Percentiles rank a stretch among this genome's conserved stretches.
phyloP scores from a whole-genome alignment of 2,113 vertebrate species.

The Vanacampus margaritifer region DNA sequence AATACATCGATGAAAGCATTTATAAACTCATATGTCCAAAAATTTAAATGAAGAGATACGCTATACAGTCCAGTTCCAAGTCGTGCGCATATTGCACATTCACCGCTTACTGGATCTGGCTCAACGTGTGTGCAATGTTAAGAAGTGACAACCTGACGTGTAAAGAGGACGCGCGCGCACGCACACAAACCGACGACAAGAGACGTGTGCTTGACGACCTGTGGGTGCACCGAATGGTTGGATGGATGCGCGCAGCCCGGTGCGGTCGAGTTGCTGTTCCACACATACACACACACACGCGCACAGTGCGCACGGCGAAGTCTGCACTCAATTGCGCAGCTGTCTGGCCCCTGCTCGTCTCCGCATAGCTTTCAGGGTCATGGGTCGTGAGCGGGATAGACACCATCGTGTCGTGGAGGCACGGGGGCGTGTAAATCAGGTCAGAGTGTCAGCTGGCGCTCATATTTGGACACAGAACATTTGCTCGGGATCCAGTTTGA shows the following conservation, averaged over 20 bases:
- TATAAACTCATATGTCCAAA: neutral
- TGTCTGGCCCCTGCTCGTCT: slow-evolving; percentile 9
- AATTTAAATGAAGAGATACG: neutral
- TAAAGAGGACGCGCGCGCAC: neutral
- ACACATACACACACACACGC: no score
- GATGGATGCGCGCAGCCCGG: slow-evolving; percentile 41
- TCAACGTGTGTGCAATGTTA: neutral
- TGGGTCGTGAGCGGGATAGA: slow-evolving; percentile 7
- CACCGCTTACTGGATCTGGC: neutral
- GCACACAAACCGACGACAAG: neutral
- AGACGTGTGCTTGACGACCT: neutral
- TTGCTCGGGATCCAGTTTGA: neutral
- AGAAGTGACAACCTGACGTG: neutral
- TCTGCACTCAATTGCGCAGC: slow-evolving; percentile 5
- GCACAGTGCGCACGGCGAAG: slow-evolving; percentile 16
- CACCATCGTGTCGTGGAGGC: slow-evolving; percentile 10
- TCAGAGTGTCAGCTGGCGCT: slow-evolving; percentile 28
- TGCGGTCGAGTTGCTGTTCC: slow-evolving; percentile 24
- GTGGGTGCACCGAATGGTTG: neutral
- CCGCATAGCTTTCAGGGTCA: slow-evolving; percentile 11
- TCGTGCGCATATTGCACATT: neutral
- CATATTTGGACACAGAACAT: slow-evolving; percentile 7
- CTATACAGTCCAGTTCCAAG: neutral
- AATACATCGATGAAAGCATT: neutral
- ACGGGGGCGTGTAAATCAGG: slow-evolving; percentile 18